A percentile compares a stretch with the other conserved stretches of the same genome.
phyloP scores from a whole-genome alignment of 2,888 invertebrate genomes.

The Apodemia mormo region DNA sequence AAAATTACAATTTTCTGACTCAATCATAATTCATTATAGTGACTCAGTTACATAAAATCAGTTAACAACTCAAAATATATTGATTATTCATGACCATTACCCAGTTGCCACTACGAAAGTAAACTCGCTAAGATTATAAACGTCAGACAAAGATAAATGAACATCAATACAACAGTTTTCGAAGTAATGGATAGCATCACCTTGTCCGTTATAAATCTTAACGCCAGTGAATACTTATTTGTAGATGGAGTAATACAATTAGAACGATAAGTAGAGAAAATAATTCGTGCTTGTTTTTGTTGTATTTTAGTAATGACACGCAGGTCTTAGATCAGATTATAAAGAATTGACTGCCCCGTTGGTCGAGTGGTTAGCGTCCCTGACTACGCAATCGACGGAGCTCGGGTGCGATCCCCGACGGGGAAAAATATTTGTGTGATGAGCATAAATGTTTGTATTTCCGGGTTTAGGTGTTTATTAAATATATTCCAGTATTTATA shows the following conservation, averaged over 20 bases:
- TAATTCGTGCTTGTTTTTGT: background rate
- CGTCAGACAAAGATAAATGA: conserved; percentile 16
- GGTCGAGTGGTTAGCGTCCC: too few species aligned
- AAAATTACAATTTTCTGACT: background rate
- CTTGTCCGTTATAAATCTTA: conserved; percentile 11
- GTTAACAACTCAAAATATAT: conserved; percentile 1
- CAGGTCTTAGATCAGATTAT: too few species aligned
- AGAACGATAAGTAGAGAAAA: background rate
- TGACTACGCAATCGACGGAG: too few species aligned
- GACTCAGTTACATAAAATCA: conserved; percentile 28
- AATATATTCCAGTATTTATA: too few species aligned
- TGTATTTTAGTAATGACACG: too few species aligned
- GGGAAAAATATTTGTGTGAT: too few species aligned
- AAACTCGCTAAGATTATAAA: conserved; percentile 8
- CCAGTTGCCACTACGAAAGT: conserved; percentile 10
- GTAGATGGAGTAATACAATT: conserved; percentile 6
- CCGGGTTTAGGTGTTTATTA: too few species aligned
- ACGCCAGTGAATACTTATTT: background rate
- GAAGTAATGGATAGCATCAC: conserved; percentile 16
- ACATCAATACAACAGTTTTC: conserved; percentile 19
- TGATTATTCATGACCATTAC: conserved; percentile 2
- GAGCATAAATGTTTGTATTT: too few species aligned
- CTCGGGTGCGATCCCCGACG: too few species aligned
- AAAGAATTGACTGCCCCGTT: too few species aligned
- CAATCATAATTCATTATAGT: background rate